Conservation (phyloP, 2,797 vertebrate genomes). For the Pagetopsis macropterus region DNA sequence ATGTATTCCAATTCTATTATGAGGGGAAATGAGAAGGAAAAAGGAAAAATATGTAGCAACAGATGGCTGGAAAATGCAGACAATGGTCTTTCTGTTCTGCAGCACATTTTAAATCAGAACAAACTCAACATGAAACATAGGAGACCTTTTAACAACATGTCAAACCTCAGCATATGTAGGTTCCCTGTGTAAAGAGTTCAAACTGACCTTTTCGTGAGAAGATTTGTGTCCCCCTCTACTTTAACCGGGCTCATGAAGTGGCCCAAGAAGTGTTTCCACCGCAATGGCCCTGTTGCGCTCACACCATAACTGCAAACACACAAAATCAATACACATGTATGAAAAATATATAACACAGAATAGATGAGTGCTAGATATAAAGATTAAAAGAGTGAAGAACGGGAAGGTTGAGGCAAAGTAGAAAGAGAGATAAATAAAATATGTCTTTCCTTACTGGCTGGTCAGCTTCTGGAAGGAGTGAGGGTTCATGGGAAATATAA, state of each 20-base stretch:
- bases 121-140: not conserved
- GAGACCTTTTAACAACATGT: not conserved
- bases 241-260: conserved; percentile 51
- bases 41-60: not conserved
- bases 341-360: conserved; percentile 11
- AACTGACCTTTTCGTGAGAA: conserved; percentile 47
- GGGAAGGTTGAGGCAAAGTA: conserved; percentile 39
- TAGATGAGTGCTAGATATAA: conserved; percentile 18
- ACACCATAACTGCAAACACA: conserved; percentile 71
- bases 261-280: conserved; percentile 80
- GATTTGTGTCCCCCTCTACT: conserved; percentile 24
- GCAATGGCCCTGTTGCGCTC: conserved; percentile 63
- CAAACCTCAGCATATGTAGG: not conserved
- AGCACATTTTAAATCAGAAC: not conserved
- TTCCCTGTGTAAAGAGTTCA: not conserved
- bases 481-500: conserved; percentile 79
- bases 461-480: conserved; percentile 82
- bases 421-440: conserved; percentile 26
- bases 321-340: conserved; percentile 31
- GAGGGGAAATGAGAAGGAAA: not conserved
- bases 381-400: conserved; percentile 29
- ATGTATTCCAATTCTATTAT: not conserved
- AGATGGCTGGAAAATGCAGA: not conserved
- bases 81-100: not conserved
- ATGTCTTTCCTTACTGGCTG: conserved; percentile 69